Evolutionary conservation across 2,113 vertebrate genomes (phyloP).

Genomic region (Siniperca knerii): DNA sequence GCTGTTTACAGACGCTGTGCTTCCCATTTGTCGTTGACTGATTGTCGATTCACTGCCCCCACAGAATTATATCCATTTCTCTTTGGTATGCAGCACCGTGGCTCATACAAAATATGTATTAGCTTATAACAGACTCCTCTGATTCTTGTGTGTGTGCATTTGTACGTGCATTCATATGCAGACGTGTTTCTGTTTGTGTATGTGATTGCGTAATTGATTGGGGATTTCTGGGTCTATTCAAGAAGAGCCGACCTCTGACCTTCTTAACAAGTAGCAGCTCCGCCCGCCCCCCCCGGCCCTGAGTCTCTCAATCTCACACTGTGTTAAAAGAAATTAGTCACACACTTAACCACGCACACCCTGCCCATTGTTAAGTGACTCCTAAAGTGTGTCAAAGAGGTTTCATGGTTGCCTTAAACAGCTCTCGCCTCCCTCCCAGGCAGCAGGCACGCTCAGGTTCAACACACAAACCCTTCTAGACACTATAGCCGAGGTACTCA

Average conservation of each 20-base stretch:
- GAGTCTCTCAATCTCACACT: constrained; percentile 79
- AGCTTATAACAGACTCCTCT: constrained; percentile 58
- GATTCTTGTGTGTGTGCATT: constrained; percentile 7
- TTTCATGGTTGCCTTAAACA: constrained; percentile 77
- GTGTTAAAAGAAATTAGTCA: constrained; percentile 83
- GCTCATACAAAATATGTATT: constrained; percentile 55
- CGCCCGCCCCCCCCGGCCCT: constrained; percentile 60
- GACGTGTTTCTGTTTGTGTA: constrained; percentile 57
- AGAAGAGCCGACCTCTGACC: constrained; percentile 80
- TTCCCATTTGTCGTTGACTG: constrained; percentile 60
- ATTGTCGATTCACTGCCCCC: constrained; percentile 57
- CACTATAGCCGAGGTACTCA: constrained; percentile 33
- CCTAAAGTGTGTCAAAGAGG: constrained; percentile 79
- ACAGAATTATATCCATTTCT: constrained; percentile 54
- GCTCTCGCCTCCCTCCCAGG: constrained; percentile 60
- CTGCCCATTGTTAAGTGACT: constrained; percentile 76
- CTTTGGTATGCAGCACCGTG: constrained; percentile 31
- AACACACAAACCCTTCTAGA: constrained; percentile 45
- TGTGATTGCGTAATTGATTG: constrained; percentile 84
- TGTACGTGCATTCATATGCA: constrained; percentile 4
- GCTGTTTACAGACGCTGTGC: constrained; percentile 57
- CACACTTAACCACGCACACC: constrained; percentile 81
- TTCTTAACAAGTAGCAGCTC: constrained; percentile 78
- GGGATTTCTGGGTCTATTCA: constrained; percentile 80
- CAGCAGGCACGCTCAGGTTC: constrained; percentile 63